Evolutionary conservation across 2,888 invertebrate species (phyloP), one percentile per base, ranked within the genome.

Genomic region (Cryptophagus acutangulus): DNA sequence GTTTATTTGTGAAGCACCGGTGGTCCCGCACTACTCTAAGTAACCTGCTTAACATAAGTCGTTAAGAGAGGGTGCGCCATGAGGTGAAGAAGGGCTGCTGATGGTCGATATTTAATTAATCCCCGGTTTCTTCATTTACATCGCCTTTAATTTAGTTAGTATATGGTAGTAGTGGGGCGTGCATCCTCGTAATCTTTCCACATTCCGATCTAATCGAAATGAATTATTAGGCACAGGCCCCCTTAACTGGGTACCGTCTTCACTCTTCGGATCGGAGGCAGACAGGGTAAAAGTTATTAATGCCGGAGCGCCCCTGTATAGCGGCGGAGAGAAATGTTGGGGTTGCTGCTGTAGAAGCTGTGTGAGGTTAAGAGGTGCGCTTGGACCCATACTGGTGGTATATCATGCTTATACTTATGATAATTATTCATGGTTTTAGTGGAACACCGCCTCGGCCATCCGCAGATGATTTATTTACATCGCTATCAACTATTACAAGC

Each of bases 131-230:
- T 54, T 59, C 61, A 59, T 62, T 62, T 61, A 57, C 61, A 59
- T 59, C 57, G 56, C 53, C n/a, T 59, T 58, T 60, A 58, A 62
- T 62, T 61, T 60, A 60, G 62, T 62, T 61, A 58, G 56, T n/a
- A n/a, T n/a, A n/a, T n/a, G n/a, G n/a, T n/a, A n/a, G n/a, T 49
- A 47, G 52, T 57, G 53, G 54, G 61, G 61, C 59, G 62, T 61
- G 60, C 51, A 55, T 51, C n/a, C n/a, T n/a, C 50, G 54, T 53
- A 57, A 59, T 60, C 59, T 54, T 53, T 46, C 52, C 56, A 57
- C 61, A 62, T 64, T 57, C 63, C 62, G 63, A 63, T 63, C 62
- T 62, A 64, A 63, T 63, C 63, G 58, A 54, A 57, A 63, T 62
- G 61, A 63, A 54, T 61, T 63, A 64, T 59, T 53, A n/a, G n/a